A percentile compares a stretch with the other conserved stretches of the same genome.
These are phyloP conservation scores for Mergus octosetaceus DNA, from an alignment of 2,797 vertebrate genomes.

Conservation along the genomic window DNA sequence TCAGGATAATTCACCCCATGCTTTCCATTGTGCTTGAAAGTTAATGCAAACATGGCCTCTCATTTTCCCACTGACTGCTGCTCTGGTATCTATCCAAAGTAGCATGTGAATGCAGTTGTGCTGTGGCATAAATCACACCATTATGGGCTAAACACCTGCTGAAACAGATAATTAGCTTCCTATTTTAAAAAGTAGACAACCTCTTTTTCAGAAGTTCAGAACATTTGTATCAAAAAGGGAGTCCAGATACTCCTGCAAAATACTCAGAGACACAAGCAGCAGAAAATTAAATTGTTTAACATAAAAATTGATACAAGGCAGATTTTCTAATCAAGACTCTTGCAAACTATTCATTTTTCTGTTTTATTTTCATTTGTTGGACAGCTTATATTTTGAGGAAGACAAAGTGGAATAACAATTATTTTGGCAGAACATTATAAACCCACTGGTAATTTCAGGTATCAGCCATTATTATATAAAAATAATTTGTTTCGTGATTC, in stretches of 20 bases:
- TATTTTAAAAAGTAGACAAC: not conserved
- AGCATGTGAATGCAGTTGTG: not conserved
- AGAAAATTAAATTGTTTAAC: not conserved
- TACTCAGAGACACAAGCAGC: not conserved
- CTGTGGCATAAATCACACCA: not conserved
- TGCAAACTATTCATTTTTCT: not conserved
- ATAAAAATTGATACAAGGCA: not conserved
- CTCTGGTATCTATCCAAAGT: not conserved
- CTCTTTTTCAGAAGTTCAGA: constrained; percentile 16
- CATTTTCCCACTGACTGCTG: not conserved
- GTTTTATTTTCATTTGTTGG: constrained; percentile 8
- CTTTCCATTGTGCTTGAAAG: not conserved
- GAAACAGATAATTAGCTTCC: not conserved
- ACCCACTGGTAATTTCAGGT: not conserved
- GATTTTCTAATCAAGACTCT: not conserved
- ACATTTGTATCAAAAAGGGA: not conserved
- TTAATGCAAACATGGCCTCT: not conserved
- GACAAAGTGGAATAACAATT: not conserved
- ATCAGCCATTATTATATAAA: not conserved
- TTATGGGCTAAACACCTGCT: not conserved
- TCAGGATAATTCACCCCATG: not conserved
- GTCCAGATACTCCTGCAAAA: not conserved
- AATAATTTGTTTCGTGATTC: not conserved
- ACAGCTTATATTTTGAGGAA: constrained; percentile 9
- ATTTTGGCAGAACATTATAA: not conserved